Conservation (phyloP, 2,113 vertebrate species). For the Vulpes ferrilata region DNA sequence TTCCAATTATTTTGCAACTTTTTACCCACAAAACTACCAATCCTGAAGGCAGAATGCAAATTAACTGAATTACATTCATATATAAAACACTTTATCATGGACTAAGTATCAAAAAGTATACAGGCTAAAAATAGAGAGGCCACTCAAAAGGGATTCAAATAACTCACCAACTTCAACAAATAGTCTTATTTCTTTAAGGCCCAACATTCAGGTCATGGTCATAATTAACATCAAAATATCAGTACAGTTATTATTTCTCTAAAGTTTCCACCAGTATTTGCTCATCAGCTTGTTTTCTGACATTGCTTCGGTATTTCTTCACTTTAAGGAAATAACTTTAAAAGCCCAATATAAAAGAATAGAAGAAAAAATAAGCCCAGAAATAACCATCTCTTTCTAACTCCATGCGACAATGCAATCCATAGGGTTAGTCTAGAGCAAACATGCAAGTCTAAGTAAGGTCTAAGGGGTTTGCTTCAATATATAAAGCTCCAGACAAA, state of each 20-base stretch:
- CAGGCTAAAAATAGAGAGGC: background rate
- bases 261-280: constrained; percentile 18
- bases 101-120: background rate
- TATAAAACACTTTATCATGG: background rate
- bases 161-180: constrained; percentile 41
- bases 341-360: background rate
- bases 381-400: constrained; percentile 2
- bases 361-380: background rate
- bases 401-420: background rate
- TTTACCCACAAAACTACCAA: constrained; percentile 38
- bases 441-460: background rate
- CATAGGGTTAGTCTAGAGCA: background rate
- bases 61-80: constrained; percentile 7
- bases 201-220: background rate
- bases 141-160: constrained; percentile 35
- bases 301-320: constrained; percentile 6
- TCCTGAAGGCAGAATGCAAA: constrained; percentile 28
- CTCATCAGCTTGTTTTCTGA: constrained; percentile 20
- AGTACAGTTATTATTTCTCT: background rate
- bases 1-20: constrained; percentile 50
- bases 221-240: constrained; percentile 43
- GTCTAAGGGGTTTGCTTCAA: background rate
- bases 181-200: constrained; percentile 30
- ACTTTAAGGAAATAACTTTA: constrained; percentile 38
- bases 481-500: background rate